Evolutionary conservation across 1,140 invertebrate genomes (phyloP), one percentile per base, ranked within the genome.

Genomic region (Calephelis virginiensis): DNA sequence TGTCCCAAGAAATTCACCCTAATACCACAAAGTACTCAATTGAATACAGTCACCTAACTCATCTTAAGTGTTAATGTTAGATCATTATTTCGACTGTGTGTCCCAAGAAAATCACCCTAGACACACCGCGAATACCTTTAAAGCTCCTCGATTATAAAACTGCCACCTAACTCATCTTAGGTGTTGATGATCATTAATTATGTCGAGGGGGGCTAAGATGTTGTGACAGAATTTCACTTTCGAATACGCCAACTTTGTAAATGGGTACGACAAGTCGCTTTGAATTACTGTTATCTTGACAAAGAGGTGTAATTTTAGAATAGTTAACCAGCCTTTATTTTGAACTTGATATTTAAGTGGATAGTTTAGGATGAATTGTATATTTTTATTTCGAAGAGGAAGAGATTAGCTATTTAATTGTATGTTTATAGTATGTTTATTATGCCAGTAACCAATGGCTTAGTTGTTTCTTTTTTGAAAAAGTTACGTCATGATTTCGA

Each of bases 131-230:
- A 13, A 45, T n/a, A 62, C 61, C 61, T 63, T 47, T 13, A 46
- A 12, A 38, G 56, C 77, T 76, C 75, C 75, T 73, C 77, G 77
- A 81, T 83, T 83, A 89, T 81, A 82, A 83, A 86, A 82, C 81
- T 28, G 72, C 74, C 61, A 62, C 45, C 74, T 73, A 74, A 71
- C 77, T 81, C 78, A 76, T 84, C 83, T 85, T 77, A 82, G 81
- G 78, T 85, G 83, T 82, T 89, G 86, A 89, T 84, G 84, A 75
- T 77, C 83, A 86, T 86, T 87, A 85, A 89, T 86, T 85, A 78
- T 81, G 78, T 70, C 63, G 59, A 72, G 76, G 74, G 79, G 70
- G 70, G 66, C 73, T 80, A 83, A 83, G 80, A 81, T 81, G 78
- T 80, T 80, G 79, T 85, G 79, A 84, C 82, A 84, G 75, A 70